Base-by-base conservation (phyloP, 2,797 vertebrate species). In the Poecilia velifera region DNA sequence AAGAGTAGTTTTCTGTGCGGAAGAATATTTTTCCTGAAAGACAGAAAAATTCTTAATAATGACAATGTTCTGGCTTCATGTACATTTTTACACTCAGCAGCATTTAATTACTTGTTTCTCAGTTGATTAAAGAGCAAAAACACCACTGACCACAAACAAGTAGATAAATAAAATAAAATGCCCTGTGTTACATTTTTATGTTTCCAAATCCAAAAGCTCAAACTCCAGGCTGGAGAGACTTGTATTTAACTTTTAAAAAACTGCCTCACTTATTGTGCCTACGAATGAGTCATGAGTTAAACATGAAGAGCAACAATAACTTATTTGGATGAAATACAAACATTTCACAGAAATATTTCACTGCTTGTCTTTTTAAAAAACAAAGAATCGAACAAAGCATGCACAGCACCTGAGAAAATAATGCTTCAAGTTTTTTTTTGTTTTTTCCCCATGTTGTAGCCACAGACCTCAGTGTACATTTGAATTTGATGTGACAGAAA, bases 1-100 rank as follows among this genome's bases (percentile, higher is more conserved):
- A 70, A 76, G 77, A 71, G 77, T 72, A 53, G 81, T 90, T 79
- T 79, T 86, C 74, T 82, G 82, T 47, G 79, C 71, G 80, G 80
- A 83, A 83, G 12, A 46, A n/a, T 55, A 9, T 34, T 81, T 86
- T 83, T 91, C 90, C 92, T 94, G 45, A 6, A 76, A 80, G 14
- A 71, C 6, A 82, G 20, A 74, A 3, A 80, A 81, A 47, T 6
- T 14, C 57, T 73, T 72, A 81, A 31, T 13, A 74, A 57, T 12
- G 7, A 76, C 16, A n/a, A 46, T 6, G 9, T 25, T 45, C 2
- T 4, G 18, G 28, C 46, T 62, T 47, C 66, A 1, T 31, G n/a
- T 25, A 72, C 20, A 80, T 72, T 80, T 47, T 34, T 72, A 55
- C 13, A 39, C 3, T 80, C 41, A 16, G 66, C n/a, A 66, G 55